These are phyloP conservation scores for Nebria ingens DNA, from an alignment of 1,140 invertebrate genomes.

Conservation along the genomic window DNA sequence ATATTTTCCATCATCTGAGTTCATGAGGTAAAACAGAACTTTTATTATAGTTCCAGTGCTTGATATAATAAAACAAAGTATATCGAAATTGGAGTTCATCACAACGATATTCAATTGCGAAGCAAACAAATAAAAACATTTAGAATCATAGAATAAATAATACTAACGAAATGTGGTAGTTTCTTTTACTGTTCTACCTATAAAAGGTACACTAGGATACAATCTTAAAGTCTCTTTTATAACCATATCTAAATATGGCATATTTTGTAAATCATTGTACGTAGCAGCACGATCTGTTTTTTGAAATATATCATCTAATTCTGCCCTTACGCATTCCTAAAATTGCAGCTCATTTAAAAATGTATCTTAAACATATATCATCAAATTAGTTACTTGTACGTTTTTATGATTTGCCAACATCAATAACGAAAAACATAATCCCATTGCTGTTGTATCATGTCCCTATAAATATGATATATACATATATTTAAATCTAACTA, in stretches of 20 bases:
- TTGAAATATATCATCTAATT: constrained; percentile 54
- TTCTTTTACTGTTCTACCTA: constrained; percentile 26
- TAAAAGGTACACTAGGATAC: constrained; percentile 56
- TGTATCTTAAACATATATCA: constrained; percentile 3
- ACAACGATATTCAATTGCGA: too few relatives aligned
- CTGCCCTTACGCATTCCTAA: constrained; percentile 46
- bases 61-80: too few relatives aligned
- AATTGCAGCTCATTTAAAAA: constrained; percentile 14
- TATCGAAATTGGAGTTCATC: too few relatives aligned
- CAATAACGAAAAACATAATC: constrained; percentile 32
- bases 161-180: not conserved
- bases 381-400: constrained; percentile 20
- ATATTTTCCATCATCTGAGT: constrained; percentile 18
- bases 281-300: constrained; percentile 34
- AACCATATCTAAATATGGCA: constrained; percentile 55
- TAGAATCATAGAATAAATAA: too few relatives aligned
- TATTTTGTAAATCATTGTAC: constrained; percentile 44
- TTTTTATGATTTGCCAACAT: constrained; percentile 29
- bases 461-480: constrained; percentile 30
- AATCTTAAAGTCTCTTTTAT: constrained; percentile 54
- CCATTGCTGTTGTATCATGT: constrained; percentile 35
- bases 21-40: too few relatives aligned
- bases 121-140: too few relatives aligned
- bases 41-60: too few relatives aligned
- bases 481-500: not conserved